Percentiles rank a stretch among this genome's conserved stretches.
These are phyloP conservation scores for Alauda arvensis DNA, from an alignment of 2,797 vertebrate genomes.

Conservation along the genomic window DNA sequence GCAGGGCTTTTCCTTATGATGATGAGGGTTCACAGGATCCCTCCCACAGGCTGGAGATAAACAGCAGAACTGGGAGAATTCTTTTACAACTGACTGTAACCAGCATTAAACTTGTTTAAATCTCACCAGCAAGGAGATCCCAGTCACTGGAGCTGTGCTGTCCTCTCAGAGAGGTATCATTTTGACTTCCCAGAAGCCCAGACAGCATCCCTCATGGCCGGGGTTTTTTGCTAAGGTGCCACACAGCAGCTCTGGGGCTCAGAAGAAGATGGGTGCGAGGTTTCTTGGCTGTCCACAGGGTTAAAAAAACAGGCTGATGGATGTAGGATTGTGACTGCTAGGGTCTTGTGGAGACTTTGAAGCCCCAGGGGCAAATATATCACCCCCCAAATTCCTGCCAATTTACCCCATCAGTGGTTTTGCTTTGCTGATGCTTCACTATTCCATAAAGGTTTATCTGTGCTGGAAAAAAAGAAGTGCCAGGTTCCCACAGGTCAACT, in stretches of 20 bases:
- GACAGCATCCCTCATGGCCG: background rate
- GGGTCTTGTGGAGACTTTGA: background rate
- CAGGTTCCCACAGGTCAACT: background rate
- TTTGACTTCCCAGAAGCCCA: background rate
- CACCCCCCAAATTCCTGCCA: rapidly evolving
- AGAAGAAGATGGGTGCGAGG: background rate
- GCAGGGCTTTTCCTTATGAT: background rate
- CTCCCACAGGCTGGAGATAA: background rate
- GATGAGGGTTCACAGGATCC: background rate
- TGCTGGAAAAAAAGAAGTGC: background rate
- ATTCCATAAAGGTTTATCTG: background rate
- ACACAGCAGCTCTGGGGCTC: background rate
- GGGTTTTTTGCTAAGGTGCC: background rate
- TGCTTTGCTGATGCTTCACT: background rate
- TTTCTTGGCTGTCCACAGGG: background rate
- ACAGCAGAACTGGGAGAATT: background rate
- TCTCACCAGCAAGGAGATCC: background rate
- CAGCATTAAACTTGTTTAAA: background rate
- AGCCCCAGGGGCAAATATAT: background rate
- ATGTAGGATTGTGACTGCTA: background rate
- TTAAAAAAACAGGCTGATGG: background rate
- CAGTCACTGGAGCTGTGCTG: background rate
- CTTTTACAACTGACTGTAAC: background rate
- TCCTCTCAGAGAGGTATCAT: background rate
- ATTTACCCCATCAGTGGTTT: background rate